Conservation (phyloP, 2,113 vertebrate species). For the Sylvilagus bachmani region DNA sequence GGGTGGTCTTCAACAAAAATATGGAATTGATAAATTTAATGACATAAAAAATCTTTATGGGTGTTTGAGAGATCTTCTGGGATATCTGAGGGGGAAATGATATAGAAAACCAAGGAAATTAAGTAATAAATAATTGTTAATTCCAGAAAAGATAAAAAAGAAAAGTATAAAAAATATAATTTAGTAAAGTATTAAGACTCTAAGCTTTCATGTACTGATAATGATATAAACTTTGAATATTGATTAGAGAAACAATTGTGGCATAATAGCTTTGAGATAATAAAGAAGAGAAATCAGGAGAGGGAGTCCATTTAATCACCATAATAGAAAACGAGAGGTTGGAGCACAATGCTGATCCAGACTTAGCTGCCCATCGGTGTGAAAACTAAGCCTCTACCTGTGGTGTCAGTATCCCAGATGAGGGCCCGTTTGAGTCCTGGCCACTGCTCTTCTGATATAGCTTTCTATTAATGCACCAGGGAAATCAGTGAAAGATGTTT, state of each 20-base stretch:
- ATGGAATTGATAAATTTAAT: background rate
- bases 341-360: too few species aligned
- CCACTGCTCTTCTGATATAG: too few species aligned
- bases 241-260: background rate
- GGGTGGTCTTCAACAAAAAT: background rate
- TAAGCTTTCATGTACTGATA: background rate
- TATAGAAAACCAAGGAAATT: background rate
- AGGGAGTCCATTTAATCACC: background rate
- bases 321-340: background rate
- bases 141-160: background rate
- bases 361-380: too few species aligned
- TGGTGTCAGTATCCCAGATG: too few species aligned
- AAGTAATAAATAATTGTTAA: background rate
- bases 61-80: background rate
- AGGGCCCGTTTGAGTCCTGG: too few species aligned
- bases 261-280: background rate
- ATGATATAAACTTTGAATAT: conserved; percentile 1
- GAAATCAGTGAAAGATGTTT: too few species aligned
- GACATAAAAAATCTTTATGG: background rate
- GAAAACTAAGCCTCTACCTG: too few species aligned
- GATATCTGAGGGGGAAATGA: background rate
- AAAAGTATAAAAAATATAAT: conserved; percentile 5
- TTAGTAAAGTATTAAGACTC: background rate
- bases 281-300: background rate
- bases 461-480: too few species aligned